Evolutionary conservation across 2,888 invertebrate species (phyloP).

Genomic region (Ochropacha duplaris): DNA sequence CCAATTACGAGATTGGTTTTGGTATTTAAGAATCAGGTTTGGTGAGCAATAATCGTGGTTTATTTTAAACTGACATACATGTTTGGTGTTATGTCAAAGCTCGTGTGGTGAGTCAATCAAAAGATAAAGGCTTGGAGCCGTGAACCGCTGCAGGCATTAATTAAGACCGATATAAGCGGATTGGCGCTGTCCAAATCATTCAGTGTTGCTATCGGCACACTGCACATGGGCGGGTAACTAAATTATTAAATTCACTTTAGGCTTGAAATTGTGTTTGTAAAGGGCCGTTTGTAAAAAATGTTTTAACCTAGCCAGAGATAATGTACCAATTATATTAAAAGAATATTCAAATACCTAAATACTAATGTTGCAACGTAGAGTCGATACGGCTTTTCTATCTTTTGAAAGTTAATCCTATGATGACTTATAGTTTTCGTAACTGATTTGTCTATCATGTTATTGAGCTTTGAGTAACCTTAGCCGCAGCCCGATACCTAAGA

Average conservation of each 20-base stretch:
- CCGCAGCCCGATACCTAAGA: conserved; percentile 26
- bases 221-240: not conserved
- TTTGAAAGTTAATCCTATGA: too few relatives aligned
- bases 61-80: conserved; percentile 23
- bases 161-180: conserved; percentile 72
- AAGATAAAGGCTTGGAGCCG: conserved; percentile 68
- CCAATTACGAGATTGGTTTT: conserved; percentile 1
- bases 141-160: conserved; percentile 62
- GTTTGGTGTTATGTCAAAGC: conserved; percentile 22
- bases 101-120: conserved; percentile 68
- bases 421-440: not conserved
- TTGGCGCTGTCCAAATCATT: conserved; percentile 50
- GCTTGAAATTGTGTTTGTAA: not conserved
- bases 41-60: conserved; percentile 7
- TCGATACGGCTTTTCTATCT: too few relatives aligned
- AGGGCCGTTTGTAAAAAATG: not conserved
- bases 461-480: conserved; percentile 21
- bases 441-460: not conserved
- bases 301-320: not conserved
- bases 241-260: not conserved
- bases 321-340: too few relatives aligned
- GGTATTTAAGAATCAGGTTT: conserved; percentile 9
- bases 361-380: not conserved
- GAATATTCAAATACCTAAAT: not conserved
- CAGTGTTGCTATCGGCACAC: conserved; percentile 16